phyloP scores from a whole-genome alignment of 2,113 vertebrate genomes.

The Paraplagusia blochii region DNA sequence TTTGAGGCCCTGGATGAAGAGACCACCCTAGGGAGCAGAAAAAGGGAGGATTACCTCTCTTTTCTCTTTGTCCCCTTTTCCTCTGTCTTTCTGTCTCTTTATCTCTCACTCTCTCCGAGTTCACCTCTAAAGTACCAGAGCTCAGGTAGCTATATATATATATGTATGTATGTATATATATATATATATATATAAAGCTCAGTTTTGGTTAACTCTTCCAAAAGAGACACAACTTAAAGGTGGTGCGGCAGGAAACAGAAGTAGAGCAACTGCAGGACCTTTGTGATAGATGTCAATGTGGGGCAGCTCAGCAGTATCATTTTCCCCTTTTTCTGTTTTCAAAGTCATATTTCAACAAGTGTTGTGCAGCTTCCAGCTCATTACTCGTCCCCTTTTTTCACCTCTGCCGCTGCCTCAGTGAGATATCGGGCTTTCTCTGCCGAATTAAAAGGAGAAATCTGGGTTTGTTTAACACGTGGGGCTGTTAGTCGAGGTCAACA shows the following conservation, averaged over 20 bases:
- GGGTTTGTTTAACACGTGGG: too few relatives aligned
- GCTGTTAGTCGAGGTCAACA: too few relatives aligned
- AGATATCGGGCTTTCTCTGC: too few relatives aligned
- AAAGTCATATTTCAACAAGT: conserved; percentile 71
- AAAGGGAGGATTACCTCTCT: conserved; percentile 73
- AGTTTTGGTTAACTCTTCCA: conserved; percentile 32
- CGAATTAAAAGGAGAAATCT: too few relatives aligned
- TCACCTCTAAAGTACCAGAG: conserved; percentile 46
- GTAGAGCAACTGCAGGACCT: conserved; percentile 39
- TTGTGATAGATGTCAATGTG: conserved; percentile 62
- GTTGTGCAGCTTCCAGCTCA: conserved; percentile 50
- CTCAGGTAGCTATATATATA: conserved; percentile 21
- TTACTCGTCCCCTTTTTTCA: conserved; percentile 31
- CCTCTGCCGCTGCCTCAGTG: conserved; percentile 21
- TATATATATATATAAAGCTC: background rate
- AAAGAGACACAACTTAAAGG: conserved; percentile 35
- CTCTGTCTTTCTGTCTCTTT: conserved; percentile 50
- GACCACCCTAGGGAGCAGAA: conserved; percentile 74
- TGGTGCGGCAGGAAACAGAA: conserved; percentile 32
- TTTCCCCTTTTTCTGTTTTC: conserved; percentile 58
- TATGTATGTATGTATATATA: background rate
- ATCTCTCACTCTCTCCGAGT: conserved; percentile 29
- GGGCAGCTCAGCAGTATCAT: conserved; percentile 59
- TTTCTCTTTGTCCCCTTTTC: conserved; percentile 13
- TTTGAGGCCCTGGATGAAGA: conserved; percentile 72